These are phyloP conservation scores for Archips crataeganus DNA, from an alignment of 2,888 invertebrate species.

Conservation along the genomic window DNA sequence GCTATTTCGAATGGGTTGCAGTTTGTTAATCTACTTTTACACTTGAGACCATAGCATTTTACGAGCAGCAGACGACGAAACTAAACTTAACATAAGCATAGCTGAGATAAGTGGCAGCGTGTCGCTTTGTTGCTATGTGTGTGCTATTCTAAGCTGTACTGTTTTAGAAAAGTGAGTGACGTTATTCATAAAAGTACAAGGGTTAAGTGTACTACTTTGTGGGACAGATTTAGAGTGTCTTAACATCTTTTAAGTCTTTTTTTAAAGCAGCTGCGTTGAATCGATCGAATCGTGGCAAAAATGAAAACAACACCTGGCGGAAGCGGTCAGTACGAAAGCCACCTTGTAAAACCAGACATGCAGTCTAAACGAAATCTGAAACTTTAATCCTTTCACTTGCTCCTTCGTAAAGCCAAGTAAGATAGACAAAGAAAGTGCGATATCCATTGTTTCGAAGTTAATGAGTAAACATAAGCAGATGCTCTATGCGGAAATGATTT, in stretches of 20 bases:
- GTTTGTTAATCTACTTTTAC: too few relatives aligned
- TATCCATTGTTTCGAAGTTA: neutral
- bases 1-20: too few relatives aligned
- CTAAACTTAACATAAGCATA: too few relatives aligned
- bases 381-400: neutral
- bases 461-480: slow-evolving; percentile 9
- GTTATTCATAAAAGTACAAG: neutral
- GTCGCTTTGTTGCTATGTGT: neutral
- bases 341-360: slow-evolving; percentile 6
- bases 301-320: neutral
- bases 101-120: too few relatives aligned
- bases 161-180: neutral
- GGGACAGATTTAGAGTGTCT: neutral
- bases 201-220: neutral
- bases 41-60: too few relatives aligned
- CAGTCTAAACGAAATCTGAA: neutral
- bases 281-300: neutral
- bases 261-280: neutral
- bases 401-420: neutral
- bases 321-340: slow-evolving; percentile 1
- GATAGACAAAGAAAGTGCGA: neutral
- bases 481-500: slow-evolving; percentile 9
- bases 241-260: neutral
- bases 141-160: neutral
- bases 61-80: too few relatives aligned